Evolutionary conservation across 2,113 vertebrate species (phyloP).

Genomic region (Phalacrocorax aristotelis): DNA sequence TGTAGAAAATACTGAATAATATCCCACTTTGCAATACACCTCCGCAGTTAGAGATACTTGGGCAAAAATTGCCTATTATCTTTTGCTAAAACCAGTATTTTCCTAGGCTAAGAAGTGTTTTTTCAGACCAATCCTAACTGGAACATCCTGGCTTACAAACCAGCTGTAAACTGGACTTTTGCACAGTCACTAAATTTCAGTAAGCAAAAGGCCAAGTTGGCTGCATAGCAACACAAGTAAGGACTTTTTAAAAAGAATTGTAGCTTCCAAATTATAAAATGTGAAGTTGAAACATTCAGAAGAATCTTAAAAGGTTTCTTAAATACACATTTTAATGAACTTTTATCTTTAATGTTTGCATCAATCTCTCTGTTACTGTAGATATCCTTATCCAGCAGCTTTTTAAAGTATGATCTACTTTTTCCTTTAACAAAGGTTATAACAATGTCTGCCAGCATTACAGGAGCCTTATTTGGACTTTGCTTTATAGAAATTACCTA

Average conservation of each 20-base stretch:
- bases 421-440: neutral
- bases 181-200: neutral
- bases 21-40: neutral
- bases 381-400: neutral
- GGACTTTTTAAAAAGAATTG: neutral
- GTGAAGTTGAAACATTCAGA: neutral
- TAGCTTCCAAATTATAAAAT: neutral
- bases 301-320: neutral
- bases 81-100: neutral
- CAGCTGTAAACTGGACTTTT: neutral
- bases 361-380: neutral
- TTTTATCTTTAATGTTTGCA: neutral
- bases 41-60: neutral
- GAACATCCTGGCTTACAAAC: neutral
- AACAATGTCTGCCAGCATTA: neutral
- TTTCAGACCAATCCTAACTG: neutral
- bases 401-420: neutral
- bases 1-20: neutral
- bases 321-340: neutral
- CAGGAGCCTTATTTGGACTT: neutral
- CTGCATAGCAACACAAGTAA: neutral
- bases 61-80: neutral
- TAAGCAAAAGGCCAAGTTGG: neutral
- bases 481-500: neutral
- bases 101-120: neutral